Evolutionary conservation across 64 coral and sea anemone species (phyloP), one percentile per base, ranked within the genome.

Genomic region (Exaiptasia diaphana): DNA sequence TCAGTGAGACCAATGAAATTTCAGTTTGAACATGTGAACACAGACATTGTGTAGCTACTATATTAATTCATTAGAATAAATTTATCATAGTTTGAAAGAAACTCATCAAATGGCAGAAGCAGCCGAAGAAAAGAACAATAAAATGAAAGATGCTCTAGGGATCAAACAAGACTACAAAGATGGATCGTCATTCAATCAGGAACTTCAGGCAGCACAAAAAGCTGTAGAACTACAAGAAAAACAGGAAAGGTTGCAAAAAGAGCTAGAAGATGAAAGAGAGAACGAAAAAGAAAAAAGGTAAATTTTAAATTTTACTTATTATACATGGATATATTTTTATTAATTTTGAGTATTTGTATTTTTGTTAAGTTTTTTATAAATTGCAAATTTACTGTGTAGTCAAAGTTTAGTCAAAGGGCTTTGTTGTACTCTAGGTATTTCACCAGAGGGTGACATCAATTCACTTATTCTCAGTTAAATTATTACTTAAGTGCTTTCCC

Each of bases 161-260:
- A 97, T 97, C 68, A 97, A 75, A 27, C 65, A 88, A 20, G 94
- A 92, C 35, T 97, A 97, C 18, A 97, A 92, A 80, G 89, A 88
- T 80, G 94, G 94, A 11, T 88, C 89, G 0, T 68, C 94, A 38
- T 97, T 97, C 60, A 84, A 92, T 41, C 94, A 97, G 60, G 94
- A 97, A 86, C 24, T 92, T 17, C 90, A 89, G 49, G 94, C 85
- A 50, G 73, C 80, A 62, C 68, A 88, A 54, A 80, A 77, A 46
- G 76, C 68, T 18, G 75, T 38, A 41, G 53, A 81, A 34, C 44
- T 74, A 74, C 71, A 73, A 28, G 80, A 78, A 40, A 90, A 73
- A 39, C 35, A 65, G 23, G 86, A 84, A 69, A 69, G 76, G 33
- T 55, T 37, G 21, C 57, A 83, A 36, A 73, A 52, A 89, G 67